These are phyloP conservation scores for Bufotes viridis DNA, from an alignment of 2,797 vertebrate genomes.

Conservation along the genomic window DNA sequence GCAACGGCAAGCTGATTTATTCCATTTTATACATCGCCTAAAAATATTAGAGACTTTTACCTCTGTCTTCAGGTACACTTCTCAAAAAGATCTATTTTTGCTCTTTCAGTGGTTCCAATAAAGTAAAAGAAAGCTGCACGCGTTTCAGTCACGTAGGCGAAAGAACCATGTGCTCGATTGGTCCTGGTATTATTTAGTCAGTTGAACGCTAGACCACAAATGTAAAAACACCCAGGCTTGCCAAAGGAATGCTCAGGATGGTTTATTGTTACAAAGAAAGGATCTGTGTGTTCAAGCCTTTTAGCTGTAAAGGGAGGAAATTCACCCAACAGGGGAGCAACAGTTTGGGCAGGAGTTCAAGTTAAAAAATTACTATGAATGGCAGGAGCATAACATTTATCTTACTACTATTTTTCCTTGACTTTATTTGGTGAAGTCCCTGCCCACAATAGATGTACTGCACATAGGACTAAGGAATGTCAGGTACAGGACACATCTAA, in stretches of 20 bases:
- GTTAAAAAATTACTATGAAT: constrained; percentile 5
- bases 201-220: constrained; percentile 19
- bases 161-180: constrained; percentile 18
- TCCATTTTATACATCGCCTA: background rate
- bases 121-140: background rate
- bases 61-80: background rate
- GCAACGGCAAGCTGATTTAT: background rate
- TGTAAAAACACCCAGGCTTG: constrained; percentile 26
- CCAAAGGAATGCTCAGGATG: constrained; percentile 20
- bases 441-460: background rate
- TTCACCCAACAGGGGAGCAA: constrained; percentile 25
- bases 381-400: background rate
- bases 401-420: background rate
- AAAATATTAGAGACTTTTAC: background rate
- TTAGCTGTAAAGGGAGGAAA: constrained; percentile 43
- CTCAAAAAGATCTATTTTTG: background rate
- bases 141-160: background rate
- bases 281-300: constrained; percentile 28
- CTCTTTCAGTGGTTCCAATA: background rate
- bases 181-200: constrained; percentile 26
- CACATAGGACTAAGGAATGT: background rate
- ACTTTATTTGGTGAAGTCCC: background rate
- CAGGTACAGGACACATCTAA: background rate
- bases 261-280: constrained; percentile 38
- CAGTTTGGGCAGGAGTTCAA: constrained; percentile 18